Conservation (phyloP, 2,888 invertebrate species). For the Plebejus argus region DNA sequence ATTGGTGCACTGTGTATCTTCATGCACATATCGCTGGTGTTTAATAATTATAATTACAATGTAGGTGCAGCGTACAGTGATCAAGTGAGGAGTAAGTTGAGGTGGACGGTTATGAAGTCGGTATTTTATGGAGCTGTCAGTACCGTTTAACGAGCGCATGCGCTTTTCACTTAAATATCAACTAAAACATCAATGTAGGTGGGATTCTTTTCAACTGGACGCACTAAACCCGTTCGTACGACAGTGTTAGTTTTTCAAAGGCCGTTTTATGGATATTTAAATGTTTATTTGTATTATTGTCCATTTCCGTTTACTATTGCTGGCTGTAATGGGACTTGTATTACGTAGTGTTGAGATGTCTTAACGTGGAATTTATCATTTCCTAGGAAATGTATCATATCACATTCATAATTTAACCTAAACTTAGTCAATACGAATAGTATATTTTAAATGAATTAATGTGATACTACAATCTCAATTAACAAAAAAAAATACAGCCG, state of each 20-base stretch:
- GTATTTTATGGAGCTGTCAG: conserved; percentile 26
- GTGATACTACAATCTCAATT: not conserved
- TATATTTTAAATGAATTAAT: not conserved
- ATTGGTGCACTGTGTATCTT: not conserved
- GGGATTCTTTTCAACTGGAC: conserved; percentile 27
- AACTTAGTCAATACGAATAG: not conserved
- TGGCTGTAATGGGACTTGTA: conserved; percentile 49
- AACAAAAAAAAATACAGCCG: too few species aligned
- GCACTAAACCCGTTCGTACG: conserved; percentile 15
- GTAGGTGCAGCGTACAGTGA: conserved; percentile 26
- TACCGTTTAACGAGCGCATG: conserved; percentile 28
- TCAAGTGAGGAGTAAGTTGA: conserved; percentile 26
- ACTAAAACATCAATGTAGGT: conserved; percentile 29
- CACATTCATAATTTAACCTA: not conserved
- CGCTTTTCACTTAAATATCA: conserved; percentile 31
- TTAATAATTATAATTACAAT: conserved; percentile 29
- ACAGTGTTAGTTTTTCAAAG: conserved; percentile 30
- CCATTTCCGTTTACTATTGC: conserved; percentile 32
- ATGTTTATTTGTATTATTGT: conserved; percentile 31
- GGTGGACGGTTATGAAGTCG: conserved; percentile 27
- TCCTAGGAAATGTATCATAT: not conserved
- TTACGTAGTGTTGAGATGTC: not conserved
- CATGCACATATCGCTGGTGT: not conserved
- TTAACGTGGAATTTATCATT: not conserved
- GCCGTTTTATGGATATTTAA: conserved; percentile 24